Percentiles rank a stretch among this genome's conserved stretches.
These are phyloP conservation scores for Urosaurus nigricauda DNA, from an alignment of 2,797 vertebrate species.

Conservation along the genomic window DNA sequence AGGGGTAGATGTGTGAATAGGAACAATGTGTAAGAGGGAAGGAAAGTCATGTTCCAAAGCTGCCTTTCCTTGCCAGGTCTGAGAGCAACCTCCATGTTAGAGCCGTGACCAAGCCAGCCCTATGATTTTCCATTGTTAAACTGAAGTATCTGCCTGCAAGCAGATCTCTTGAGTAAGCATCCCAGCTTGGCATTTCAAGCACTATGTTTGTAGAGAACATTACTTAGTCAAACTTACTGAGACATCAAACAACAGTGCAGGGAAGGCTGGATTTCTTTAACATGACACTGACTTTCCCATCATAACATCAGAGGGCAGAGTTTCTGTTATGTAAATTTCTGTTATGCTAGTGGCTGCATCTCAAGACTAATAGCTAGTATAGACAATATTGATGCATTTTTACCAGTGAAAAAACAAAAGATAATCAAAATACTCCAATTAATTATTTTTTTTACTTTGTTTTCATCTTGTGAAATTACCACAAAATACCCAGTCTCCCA, in stretches of 20 bases:
- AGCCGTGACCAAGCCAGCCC: neutral
- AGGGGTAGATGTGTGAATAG: neutral
- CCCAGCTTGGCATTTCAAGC: neutral
- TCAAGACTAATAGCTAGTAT: neutral
- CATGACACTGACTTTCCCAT: neutral
- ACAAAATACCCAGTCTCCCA: neutral
- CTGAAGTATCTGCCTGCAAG: neutral
- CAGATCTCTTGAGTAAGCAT: neutral
- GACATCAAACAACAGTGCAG: neutral
- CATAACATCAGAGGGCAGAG: neutral
- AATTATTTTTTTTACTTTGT: constrained; percentile 50
- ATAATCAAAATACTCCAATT: constrained; percentile 17
- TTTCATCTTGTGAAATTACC: neutral
- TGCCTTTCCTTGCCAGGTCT: too few species aligned
- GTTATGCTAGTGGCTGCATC: neutral
- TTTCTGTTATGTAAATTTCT: neutral
- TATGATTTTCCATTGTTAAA: neutral
- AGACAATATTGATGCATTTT: neutral
- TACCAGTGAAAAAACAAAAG: constrained; percentile 26
- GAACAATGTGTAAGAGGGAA: neutral
- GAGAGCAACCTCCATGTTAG: neutral
- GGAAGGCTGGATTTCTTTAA: constrained; percentile 8
- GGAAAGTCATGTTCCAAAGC: too few species aligned
- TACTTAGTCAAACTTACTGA: neutral
- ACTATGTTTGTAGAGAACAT: neutral